A percentile compares a stretch with the other conserved stretches of the same genome.
phyloP scores from a whole-genome alignment of 2,797 vertebrate species.

The Clarias fuscus region DNA sequence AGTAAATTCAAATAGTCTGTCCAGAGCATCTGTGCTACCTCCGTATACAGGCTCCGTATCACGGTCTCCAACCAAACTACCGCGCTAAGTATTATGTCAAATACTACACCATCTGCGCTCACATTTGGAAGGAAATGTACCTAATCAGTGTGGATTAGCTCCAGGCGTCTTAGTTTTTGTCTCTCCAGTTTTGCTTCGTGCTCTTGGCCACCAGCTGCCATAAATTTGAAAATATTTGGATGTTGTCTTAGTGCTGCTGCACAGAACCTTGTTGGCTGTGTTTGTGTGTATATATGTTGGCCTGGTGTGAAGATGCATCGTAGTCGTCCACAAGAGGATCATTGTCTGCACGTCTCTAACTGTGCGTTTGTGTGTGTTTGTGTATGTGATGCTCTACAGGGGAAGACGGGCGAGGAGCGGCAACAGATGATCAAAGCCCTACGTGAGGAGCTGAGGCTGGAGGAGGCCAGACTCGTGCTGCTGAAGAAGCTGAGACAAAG shows the following conservation, averaged over 20 bases:
- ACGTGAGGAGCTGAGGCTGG: slow-evolving; percentile 81
- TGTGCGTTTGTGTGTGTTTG: slow-evolving; percentile 38
- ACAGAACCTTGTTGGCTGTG: neutral
- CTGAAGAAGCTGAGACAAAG: slow-evolving; percentile 87
- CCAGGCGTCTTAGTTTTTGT: slow-evolving; percentile 16
- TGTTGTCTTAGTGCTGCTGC: neutral
- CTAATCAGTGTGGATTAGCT: slow-evolving; percentile 23
- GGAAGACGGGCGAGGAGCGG: slow-evolving; percentile 81
- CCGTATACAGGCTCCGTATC: neutral
- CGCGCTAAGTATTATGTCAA: slow-evolving; percentile 17
- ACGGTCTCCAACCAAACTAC: slow-evolving; percentile 11
- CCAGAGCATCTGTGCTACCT: neutral
- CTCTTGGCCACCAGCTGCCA: slow-evolving; percentile 20
- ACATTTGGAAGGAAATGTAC: slow-evolving; percentile 30
- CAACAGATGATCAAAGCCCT: slow-evolving; percentile 87
- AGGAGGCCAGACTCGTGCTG: slow-evolving; percentile 83
- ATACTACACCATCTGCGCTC: slow-evolving; percentile 33
- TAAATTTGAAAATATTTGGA: slow-evolving; percentile 26
- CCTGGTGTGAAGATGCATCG: slow-evolving; percentile 4
- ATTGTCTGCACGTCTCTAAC: slow-evolving; percentile 17
- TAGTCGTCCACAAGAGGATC: slow-evolving; percentile 41
- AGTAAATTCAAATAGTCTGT: neutral
- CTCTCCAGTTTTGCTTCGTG: slow-evolving; percentile 28
- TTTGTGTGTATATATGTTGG: slow-evolving; percentile 1
- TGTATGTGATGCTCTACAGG: slow-evolving; percentile 63